A percentile compares a stretch with the other conserved stretches of the same genome.
These are phyloP conservation scores for Chymomyza amoena DNA, from an alignment of 2,888 invertebrate species.

Conservation along the genomic window DNA sequence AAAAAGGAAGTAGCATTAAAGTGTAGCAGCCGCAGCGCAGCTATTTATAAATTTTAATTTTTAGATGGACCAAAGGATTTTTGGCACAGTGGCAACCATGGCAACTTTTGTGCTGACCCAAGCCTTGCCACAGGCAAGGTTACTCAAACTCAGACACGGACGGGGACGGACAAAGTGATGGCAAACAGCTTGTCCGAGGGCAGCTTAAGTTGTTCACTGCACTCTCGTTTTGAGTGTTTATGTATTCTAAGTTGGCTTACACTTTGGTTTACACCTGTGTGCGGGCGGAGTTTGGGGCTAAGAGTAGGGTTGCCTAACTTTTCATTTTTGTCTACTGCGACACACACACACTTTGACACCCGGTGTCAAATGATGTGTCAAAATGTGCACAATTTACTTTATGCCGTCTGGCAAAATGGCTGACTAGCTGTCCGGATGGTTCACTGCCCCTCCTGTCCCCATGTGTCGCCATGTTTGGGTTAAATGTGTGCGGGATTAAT, in stretches of 20 bases:
- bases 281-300: background rate
- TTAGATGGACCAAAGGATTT: slow-evolving; percentile 1
- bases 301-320: slow-evolving; percentile 42
- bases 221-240: slow-evolving; percentile 28
- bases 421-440: background rate
- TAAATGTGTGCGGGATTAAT: slow-evolving; percentile 65
- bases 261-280: slow-evolving; percentile 26
- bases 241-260: slow-evolving; percentile 40
- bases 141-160: slow-evolving; percentile 6
- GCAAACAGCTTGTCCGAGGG: background rate
- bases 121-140: slow-evolving; percentile 40
- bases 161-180: background rate
- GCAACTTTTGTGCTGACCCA: slow-evolving; percentile 48
- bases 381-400: slow-evolving; percentile 71
- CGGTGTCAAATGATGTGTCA: slow-evolving; percentile 75
- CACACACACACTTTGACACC: slow-evolving; percentile 54
- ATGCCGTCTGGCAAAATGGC: slow-evolving; percentile 25
- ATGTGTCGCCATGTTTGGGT: slow-evolving; percentile 22
- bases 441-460: background rate
- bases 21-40: slow-evolving; percentile 32
- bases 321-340: slow-evolving; percentile 57
- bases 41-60: slow-evolving; percentile 46
- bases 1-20: background rate
- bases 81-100: slow-evolving; percentile 6
- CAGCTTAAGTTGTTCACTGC: slow-evolving; percentile 6